Evolutionary conservation across 2,113 vertebrate species (phyloP), one percentile per base, ranked within the genome.

Genomic region (Malaclemys terrapin): DNA sequence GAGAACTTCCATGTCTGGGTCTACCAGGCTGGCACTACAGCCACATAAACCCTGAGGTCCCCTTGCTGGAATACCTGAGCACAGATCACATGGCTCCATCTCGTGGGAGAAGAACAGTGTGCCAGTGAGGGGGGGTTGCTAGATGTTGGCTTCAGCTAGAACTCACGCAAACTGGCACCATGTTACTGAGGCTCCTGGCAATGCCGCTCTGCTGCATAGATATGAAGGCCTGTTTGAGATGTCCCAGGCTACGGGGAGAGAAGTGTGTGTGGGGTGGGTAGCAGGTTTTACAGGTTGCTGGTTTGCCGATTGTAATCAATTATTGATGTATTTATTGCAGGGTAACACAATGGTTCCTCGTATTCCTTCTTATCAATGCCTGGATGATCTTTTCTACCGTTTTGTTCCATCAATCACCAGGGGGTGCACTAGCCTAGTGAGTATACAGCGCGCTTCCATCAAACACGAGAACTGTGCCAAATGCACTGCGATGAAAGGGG

Each of bases 61-160:
- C 17, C 82, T 3, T 78, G 72, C 65, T 16, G 49, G 12, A 56
- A 54, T 45, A 87, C 47, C 35, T 75, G 20, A 7, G 27, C 16
- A 4, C 0, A 1, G 69, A 3, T 1, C 11, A 16, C 8, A n/a
- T 35, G 45, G 50, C 19, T 4, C 20, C 1, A 3, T 3, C 79
- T 8, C 8, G 0, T n/a, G 3, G 57, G 24, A 19, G 38, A 65
- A 0, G 0, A 85, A 47, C 20, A 1, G 47, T 50, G 69, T 31
- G 52, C 2, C 0, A 4, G 5, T 12, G 5, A 25, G 35, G 12
- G 27, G 27, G 79, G 75, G 78, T 2, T 24, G 29, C 31, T n/a
- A 50, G 79, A 80, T 12, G 31, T 35, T 35, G 78, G 49, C 17
- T 80, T 80, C 27, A 22, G 79, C 31, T 11, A 10, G 35, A 80